Evolutionary conservation across 2,888 invertebrate genomes (phyloP), one percentile per base, ranked within the genome.

Genomic region (Ophion obscuratus): DNA sequence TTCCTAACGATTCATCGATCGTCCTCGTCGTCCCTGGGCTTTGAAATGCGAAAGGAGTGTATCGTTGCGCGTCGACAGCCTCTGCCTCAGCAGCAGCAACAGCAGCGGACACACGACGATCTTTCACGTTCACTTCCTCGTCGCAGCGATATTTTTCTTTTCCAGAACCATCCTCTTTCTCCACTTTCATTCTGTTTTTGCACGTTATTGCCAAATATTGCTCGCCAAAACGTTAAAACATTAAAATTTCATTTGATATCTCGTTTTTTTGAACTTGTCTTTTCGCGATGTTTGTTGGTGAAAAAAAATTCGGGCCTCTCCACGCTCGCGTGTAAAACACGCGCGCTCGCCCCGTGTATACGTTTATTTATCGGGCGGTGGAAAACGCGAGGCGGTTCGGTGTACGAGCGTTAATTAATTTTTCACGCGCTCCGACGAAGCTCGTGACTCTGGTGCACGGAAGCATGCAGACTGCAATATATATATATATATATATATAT

Each of bases 341-440:
- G 44, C 10, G 57, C 7, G 7, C 40, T 40, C 40, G 40, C 7
- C 40, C 40, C 40, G 14, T 20, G 62, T 66, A n/a, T n/a, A 14
- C 31, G 31, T 70, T 31, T 57, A 80, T 83, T 80, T 76, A 77
- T 76, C 86, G 85, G 86, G 85, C 40, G 40, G 85, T 84, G 87
- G 87, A 89, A 89, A 85, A 87, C 81, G 84, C 82, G 88, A 44
- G 88, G 87, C 87, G 84, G 84, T 90, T 40, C 40, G 9, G 84
- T 90, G 87, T 83, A 61, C 57, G 75, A 85, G 77, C 85, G 87
- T 84, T 88, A 87, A 87, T 88, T 91, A 90, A 92, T 91, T 91
- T 91, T 91, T 92, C 92, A 92, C 91, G 91, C 90, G 90, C 88
- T 90, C 89, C 88, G 89, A 76, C 90, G 89, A 89, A 89, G 89